Evolutionary conservation across 1,140 invertebrate species (phyloP).

Genomic region (Akabosia matsudoensis): DNA sequence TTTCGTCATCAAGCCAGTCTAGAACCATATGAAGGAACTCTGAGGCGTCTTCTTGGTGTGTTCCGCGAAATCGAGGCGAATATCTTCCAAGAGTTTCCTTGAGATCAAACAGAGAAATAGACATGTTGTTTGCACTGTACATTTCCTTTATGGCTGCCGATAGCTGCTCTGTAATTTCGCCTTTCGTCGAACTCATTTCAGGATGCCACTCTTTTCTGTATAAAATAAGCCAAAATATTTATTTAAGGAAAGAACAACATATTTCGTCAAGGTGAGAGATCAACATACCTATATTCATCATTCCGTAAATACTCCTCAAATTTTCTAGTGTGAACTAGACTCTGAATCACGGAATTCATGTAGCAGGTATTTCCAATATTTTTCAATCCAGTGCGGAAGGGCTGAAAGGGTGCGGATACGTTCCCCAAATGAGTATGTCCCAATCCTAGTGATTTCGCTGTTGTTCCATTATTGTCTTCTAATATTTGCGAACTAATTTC

Average conservation of each 20-base stretch:
- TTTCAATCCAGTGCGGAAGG: conserved; percentile 53
- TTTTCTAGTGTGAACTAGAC: conserved; percentile 71
- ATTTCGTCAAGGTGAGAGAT: background rate
- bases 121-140: conserved; percentile 71
- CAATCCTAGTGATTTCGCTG: too few relatives aligned
- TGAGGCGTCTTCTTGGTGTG: conserved; percentile 90
- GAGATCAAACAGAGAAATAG: conserved; percentile 72
- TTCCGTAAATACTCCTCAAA: conserved; percentile 70
- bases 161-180: conserved; percentile 70
- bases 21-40: conserved; percentile 90
- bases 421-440: too few relatives aligned
- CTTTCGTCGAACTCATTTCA: conserved; percentile 53
- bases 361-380: conserved; percentile 62
- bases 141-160: conserved; percentile 69
- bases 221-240: background rate
- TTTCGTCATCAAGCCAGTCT: conserved; percentile 85
- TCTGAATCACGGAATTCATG: conserved; percentile 64
- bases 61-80: conserved; percentile 72
- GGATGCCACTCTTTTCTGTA: conserved; percentile 26
- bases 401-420: too few relatives aligned
- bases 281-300: conserved; percentile 57
- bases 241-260: background rate
- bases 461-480: too few relatives aligned
- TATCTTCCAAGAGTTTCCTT: conserved; percentile 73
- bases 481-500: too few relatives aligned